Evolutionary conservation across 2,113 vertebrate genomes (phyloP).

Genomic region (Apistogramma diplotaenia): DNA sequence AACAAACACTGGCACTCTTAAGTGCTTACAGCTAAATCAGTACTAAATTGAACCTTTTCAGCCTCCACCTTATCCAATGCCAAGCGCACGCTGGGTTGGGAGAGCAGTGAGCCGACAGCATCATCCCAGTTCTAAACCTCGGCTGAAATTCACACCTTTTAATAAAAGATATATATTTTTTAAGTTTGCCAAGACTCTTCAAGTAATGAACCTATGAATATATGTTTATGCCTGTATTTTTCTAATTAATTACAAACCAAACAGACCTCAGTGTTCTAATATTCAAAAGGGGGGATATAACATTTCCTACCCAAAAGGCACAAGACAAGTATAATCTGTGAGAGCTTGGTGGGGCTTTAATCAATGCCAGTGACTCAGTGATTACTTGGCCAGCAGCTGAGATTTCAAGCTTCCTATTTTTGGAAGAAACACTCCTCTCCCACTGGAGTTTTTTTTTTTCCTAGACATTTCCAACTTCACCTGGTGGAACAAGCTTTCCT

Average conservation of each 20-base stretch:
- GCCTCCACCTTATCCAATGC: neutral
- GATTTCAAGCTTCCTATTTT: neutral
- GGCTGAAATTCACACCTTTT: neutral
- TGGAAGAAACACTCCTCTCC: neutral
- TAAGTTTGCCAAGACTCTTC: neutral
- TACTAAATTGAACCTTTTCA: neutral
- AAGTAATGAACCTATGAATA: neutral
- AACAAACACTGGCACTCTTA: constrained; percentile 2
- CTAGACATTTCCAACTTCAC: neutral
- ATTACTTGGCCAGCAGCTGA: constrained; percentile 21
- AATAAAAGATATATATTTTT: neutral
- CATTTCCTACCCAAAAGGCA: neutral
- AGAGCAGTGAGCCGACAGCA: neutral
- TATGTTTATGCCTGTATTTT: neutral
- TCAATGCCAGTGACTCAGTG: constrained; percentile 24
- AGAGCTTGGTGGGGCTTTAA: constrained; percentile 38
- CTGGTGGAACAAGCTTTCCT: neutral
- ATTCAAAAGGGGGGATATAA: constrained; percentile 2
- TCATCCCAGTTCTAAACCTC: neutral
- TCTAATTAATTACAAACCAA: constrained; percentile 3
- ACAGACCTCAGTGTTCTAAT: neutral
- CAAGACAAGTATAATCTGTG: neutral
- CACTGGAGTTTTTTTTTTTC: neutral
- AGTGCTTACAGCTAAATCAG: neutral
- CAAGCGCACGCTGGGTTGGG: neutral